These are phyloP conservation scores for Sciaenops ocellatus DNA, from an alignment of 2,797 vertebrate genomes.

Conservation along the genomic window DNA sequence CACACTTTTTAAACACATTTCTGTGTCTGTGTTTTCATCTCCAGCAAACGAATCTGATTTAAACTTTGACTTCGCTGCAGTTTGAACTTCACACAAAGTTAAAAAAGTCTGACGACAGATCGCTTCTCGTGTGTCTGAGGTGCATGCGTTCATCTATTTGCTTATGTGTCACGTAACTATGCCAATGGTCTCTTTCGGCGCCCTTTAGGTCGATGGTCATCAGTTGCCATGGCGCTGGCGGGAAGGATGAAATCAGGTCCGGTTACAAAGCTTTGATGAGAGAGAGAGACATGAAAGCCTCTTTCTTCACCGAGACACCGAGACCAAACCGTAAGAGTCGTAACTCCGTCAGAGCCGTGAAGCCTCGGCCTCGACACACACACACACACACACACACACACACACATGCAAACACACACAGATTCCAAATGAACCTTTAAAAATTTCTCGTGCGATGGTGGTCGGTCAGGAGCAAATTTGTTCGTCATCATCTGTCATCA, in stretches of 20 bases:
- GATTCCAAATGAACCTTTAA: slow-evolving; percentile 50
- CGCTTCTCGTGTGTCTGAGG: not conserved
- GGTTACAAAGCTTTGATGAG: slow-evolving; percentile 68
- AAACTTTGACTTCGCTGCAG: slow-evolving; percentile 54
- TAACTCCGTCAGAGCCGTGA: slow-evolving; percentile 29
- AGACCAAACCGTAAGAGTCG: slow-evolving; percentile 39
- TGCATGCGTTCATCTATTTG: slow-evolving; percentile 17
- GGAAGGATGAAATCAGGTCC: slow-evolving; percentile 59
- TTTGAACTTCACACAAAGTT: slow-evolving; percentile 51
- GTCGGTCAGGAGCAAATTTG: slow-evolving; percentile 70
- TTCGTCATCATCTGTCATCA: slow-evolving; percentile 74
- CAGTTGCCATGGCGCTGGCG: slow-evolving; percentile 65
- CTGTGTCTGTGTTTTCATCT: slow-evolving; percentile 47
- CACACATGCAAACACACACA: slow-evolving; percentile 41
- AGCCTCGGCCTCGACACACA: slow-evolving; percentile 27
- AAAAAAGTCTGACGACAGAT: not conserved
- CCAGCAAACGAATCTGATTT: slow-evolving; percentile 33
- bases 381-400: slow-evolving; percentile 42
- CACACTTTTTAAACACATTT: slow-evolving; percentile 65
- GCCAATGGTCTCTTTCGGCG: slow-evolving; percentile 44
- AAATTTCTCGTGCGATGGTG: slow-evolving; percentile 50
- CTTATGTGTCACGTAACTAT: slow-evolving; percentile 55
- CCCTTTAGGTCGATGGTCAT: slow-evolving; percentile 63
- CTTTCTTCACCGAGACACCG: slow-evolving; percentile 57
- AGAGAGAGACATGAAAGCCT: slow-evolving; percentile 56